phyloP scores from a whole-genome alignment of 2,797 vertebrate genomes.

The Sebastes minor region DNA sequence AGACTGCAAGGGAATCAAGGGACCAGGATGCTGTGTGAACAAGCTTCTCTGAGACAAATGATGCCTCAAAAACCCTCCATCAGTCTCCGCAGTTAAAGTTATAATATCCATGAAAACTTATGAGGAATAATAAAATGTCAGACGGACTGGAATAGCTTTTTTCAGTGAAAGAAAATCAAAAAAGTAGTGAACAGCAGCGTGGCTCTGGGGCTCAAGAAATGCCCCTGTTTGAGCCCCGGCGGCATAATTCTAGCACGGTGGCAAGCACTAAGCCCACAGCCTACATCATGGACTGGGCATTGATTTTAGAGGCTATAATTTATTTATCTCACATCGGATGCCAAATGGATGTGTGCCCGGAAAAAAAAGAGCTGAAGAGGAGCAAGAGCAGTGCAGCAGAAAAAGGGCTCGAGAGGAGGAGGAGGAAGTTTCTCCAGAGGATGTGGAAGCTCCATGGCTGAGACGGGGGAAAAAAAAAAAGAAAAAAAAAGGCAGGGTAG shows the following conservation, averaged over 20 bases:
- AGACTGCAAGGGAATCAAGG: slow-evolving; percentile 1
- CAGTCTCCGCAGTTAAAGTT: slow-evolving; percentile 31
- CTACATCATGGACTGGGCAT: slow-evolving; percentile 57
- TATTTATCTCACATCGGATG: slow-evolving; percentile 65
- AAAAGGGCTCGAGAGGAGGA: slow-evolving; percentile 10
- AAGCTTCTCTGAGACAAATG: slow-evolving; percentile 27
- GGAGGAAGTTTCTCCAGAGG: slow-evolving; percentile 37
- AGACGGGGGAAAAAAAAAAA: neutral
- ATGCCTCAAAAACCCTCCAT: slow-evolving; percentile 32
- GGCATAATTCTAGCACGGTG: slow-evolving; percentile 37
- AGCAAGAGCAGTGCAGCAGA: slow-evolving; percentile 27
- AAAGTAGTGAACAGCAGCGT: neutral
- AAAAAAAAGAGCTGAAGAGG: slow-evolving; percentile 47
- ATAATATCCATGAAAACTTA: slow-evolving; percentile 36
- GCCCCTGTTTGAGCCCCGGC: neutral
- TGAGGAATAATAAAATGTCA: slow-evolving; percentile 44
- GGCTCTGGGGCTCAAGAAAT: slow-evolving; percentile 3
- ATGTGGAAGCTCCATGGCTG: slow-evolving; percentile 16
- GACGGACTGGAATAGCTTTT: slow-evolving; percentile 12
- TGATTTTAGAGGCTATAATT: slow-evolving; percentile 68
- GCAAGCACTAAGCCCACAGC: slow-evolving; percentile 49
- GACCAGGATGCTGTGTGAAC: slow-evolving; percentile 20
- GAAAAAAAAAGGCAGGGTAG: slow-evolving; percentile 33
- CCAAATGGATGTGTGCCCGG: slow-evolving; percentile 66
- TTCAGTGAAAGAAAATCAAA: neutral